Base-by-base conservation (phyloP, 2,797 vertebrate genomes). In the Phyllotis vaccarum region DNA sequence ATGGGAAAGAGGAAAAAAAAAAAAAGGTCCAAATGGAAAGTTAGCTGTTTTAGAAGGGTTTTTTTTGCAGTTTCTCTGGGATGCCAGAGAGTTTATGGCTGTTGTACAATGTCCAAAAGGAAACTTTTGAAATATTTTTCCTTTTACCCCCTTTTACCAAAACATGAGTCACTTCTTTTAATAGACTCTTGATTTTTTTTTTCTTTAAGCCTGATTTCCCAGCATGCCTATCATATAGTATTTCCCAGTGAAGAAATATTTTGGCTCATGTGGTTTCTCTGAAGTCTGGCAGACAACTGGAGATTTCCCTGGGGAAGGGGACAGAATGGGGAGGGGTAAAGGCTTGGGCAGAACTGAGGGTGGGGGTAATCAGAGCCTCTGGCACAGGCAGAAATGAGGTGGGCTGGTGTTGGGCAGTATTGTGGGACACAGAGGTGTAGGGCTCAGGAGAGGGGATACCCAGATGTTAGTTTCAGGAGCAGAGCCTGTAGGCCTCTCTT, bases 181-280 rank as follows among this genome's bases (percentile, higher is more conserved):
- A 78, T 37, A 34, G 46, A 62, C 34, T 89, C 3, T n/a, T 88
- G 12, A 58, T 58, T 58, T 66, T 31, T 87, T 68, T 66, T 75
- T 80, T 80, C 80, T 88, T 40, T 34, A 58, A 49, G 29, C 19
- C 37, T 79, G 88, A 66, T 76, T 95, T 91, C 12, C 94, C 46
- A 85, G 60, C 54, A 11, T 43, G 40, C 40, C 40, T 93, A 46
- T 49, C 43, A 46, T 60, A 37, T 58, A 52, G 66, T 79, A 24
- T 76, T 89, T 91, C 87, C 81, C 62, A 74, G 46, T 46, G 60
- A 87, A 86, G 86, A 96, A 68, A 92, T 72, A 58, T 37, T 95
- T 72, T n/a, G 62, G 12, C 52, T 75, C 91, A 9, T 79, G 62
- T 91, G 80, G 37, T 40, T 92, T 89, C 60, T 89, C 16, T 88